phyloP scores from a whole-genome alignment of 2,797 vertebrate genomes.

The Anomalospiza imberbis region DNA sequence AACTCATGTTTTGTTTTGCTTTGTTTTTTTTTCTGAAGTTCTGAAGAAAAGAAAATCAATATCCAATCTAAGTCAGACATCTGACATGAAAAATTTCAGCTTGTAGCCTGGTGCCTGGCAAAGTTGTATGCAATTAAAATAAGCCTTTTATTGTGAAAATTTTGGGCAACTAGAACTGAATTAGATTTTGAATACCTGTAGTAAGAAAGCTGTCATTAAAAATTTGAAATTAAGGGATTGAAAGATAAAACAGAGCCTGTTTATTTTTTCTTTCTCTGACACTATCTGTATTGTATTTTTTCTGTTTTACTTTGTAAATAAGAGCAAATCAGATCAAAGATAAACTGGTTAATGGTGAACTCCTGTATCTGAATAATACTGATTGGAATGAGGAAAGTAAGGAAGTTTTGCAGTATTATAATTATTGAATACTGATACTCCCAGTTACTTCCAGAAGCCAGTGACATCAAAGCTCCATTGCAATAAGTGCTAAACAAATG shows the following conservation, averaged over 20 bases:
- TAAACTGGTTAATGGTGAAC: background rate
- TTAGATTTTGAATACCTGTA: background rate
- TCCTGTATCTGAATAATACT: background rate
- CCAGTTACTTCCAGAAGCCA: background rate
- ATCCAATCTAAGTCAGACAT: conserved; percentile 31
- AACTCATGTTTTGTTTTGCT: background rate
- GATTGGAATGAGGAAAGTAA: background rate
- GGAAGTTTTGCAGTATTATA: background rate
- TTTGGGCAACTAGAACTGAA: background rate
- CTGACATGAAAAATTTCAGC: conserved; percentile 12
- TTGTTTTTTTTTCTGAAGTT: background rate
- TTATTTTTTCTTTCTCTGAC: background rate
- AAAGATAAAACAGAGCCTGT: background rate
- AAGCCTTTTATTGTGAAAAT: background rate
- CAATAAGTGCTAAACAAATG: background rate
- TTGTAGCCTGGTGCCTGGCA: background rate
- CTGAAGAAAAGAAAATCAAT: conserved; percentile 31
- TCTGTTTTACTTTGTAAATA: background rate
- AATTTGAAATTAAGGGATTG: background rate
- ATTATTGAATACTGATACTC: background rate
- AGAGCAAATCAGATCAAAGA: background rate
- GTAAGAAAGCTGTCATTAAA: background rate
- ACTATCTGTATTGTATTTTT: background rate
- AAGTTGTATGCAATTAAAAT: background rate
- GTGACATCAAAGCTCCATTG: background rate